A percentile compares a stretch with the other conserved stretches of the same genome.
phyloP scores from a whole-genome alignment of 2,888 invertebrate species.

The Noctuana brunneofusca region DNA sequence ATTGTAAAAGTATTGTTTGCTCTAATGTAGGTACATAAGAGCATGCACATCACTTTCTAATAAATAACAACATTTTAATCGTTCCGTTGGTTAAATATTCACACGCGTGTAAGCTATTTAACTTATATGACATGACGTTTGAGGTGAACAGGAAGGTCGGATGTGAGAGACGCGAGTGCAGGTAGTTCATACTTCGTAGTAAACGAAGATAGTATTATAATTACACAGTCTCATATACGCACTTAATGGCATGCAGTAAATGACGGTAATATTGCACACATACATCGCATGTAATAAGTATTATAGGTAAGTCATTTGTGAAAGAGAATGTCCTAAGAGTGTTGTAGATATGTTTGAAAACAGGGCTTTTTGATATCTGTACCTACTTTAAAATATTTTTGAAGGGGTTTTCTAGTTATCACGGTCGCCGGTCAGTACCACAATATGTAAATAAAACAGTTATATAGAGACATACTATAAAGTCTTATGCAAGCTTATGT shows the following conservation, averaged over 20 bases:
- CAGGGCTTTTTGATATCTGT: too few species aligned
- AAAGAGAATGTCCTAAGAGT: slow-evolving; percentile 1
- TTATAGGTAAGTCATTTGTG: background rate
- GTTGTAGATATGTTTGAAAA: background rate
- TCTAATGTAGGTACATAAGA: background rate
- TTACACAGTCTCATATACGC: slow-evolving; percentile 28
- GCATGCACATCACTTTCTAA: slow-evolving; percentile 16
- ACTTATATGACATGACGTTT: slow-evolving; percentile 37
- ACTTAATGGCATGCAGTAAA: slow-evolving; percentile 27
- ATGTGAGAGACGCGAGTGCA: slow-evolving; percentile 33
- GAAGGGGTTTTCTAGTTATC: too few species aligned
- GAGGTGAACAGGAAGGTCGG: slow-evolving; percentile 41
- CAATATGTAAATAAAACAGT: too few species aligned
- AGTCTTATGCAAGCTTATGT: too few species aligned
- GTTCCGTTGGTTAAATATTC: slow-evolving; percentile 32
- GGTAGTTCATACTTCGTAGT: slow-evolving; percentile 20
- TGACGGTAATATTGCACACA: slow-evolving; percentile 29
- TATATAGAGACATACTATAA: too few species aligned
- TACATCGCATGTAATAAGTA: slow-evolving; percentile 1
- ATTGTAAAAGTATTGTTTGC: background rate
- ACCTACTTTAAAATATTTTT: background rate
- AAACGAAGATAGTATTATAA: slow-evolving; percentile 36
- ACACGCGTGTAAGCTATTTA: slow-evolving; percentile 34
- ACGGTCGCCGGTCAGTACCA: too few species aligned
- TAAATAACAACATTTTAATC: slow-evolving; percentile 1